phyloP scores from a whole-genome alignment of 1,140 invertebrate species.

The Gonatopus flavifemur region DNA sequence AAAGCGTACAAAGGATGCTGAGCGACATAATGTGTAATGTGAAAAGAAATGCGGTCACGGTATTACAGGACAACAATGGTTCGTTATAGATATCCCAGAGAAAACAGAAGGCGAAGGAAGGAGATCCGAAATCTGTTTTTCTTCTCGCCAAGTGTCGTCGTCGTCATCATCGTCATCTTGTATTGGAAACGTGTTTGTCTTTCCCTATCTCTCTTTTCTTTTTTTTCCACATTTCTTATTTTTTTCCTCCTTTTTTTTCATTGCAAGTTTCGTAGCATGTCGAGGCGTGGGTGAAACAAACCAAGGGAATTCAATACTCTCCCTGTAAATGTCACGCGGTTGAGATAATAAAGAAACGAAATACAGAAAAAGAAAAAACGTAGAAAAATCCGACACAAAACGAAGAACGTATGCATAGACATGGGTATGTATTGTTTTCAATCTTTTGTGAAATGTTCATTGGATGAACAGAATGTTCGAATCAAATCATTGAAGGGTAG shows the following conservation, averaged over 20 bases:
- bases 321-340: background rate
- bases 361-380: slow-evolving; percentile 3
- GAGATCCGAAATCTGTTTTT: slow-evolving; percentile 24
- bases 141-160: slow-evolving; percentile 15
- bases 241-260: slow-evolving; percentile 10
- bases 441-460: too few species aligned
- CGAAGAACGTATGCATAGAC: too few species aligned
- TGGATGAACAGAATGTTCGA: too few species aligned
- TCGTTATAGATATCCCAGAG: too few species aligned
- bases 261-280: background rate
- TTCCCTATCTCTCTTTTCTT: background rate
- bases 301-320: slow-evolving; percentile 14
- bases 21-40: too few species aligned
- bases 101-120: too few species aligned
- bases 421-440: too few species aligned
- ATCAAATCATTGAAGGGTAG: too few species aligned
- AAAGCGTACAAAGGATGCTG: too few species aligned
- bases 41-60: too few species aligned
- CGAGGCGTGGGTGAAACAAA: slow-evolving; percentile 9
- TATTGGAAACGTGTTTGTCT: too few species aligned
- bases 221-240: background rate
- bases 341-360: slow-evolving; percentile 8
- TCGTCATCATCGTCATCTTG: background rate
- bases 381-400: slow-evolving; percentile 1
- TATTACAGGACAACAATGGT: too few species aligned